Evolutionary conservation across 1,140 invertebrate species (phyloP), one percentile per base, ranked within the genome.

Genomic region (Propsilocerus akamusi): DNA sequence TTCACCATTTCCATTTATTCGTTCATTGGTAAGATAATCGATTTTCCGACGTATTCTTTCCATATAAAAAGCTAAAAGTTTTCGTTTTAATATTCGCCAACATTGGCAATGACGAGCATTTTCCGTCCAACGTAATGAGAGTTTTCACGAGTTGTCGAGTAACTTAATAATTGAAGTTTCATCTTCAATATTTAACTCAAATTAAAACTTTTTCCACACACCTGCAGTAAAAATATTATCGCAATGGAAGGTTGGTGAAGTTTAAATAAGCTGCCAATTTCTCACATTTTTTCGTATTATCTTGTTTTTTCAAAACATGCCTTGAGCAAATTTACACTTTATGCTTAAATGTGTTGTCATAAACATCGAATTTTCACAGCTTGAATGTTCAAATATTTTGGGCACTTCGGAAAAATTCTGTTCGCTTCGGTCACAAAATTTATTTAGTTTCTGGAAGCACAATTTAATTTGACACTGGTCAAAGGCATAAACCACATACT

Each of bases 31-130:
- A 20, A 41, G 34, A 41, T 41, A 41, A 41, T 41, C 34, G 34
- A 41, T 41, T 41, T 41, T 41, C 34, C 22, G 34, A 20, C 22
- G 34, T 5, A 41, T 41, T 41, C 22, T 41, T 41, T 20, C n/a
- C n/a, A n/a, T n/a, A n/a, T n/a, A n/a, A n/a, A n/a, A n/a, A n/a
- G n/a, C n/a, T 41, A 17, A 41, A 41, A 17, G 22, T 41, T n/a
- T 41, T 41, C 34, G 34, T 41, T 41, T 41, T 41, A 41, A 41
- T 41, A 41, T 41, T 41, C 22, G 17, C 34, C 34, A 41, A 41
- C 34, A 20, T n/a, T 20, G 34, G 34, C 34, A 41, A 41, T 41
- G 34, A 41, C 34, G 34, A 41, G 34, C 34, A 41, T 41, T 41
- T 41, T 41, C 14, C 5, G 8, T 37, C 7, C n/a, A n/a, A n/a